Conservation (phyloP, 2,888 invertebrate species). For the Scaeva pyrastri region DNA sequence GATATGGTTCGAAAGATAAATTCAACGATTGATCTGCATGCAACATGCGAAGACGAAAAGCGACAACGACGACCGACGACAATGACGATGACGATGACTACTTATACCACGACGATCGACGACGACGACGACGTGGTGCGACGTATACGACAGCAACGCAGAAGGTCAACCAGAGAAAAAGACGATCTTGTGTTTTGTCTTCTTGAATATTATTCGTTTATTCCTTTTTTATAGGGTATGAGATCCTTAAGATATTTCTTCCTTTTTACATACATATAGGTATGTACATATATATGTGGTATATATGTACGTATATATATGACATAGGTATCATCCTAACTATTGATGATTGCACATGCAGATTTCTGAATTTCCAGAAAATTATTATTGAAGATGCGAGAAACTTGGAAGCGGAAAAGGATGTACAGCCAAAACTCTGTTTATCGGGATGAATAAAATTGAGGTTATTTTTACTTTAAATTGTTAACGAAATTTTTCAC, state of each 20-base stretch:
- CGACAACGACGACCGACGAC: background rate
- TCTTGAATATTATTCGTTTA: slow-evolving; percentile 24
- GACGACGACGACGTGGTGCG: too few species aligned
- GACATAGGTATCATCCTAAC: background rate
- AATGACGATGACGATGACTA: background rate
- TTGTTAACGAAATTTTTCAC: too few species aligned
- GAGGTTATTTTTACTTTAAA: too few species aligned
- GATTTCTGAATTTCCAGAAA: slow-evolving; percentile 75
- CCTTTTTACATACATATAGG: background rate
- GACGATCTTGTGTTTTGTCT: slow-evolving; percentile 41
- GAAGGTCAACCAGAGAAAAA: slow-evolving; percentile 54
- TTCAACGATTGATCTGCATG: slow-evolving; percentile 74
- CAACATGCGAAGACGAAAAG: slow-evolving; percentile 63
- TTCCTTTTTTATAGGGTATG: background rate
- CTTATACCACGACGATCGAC: too few species aligned
- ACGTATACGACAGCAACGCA: slow-evolving; percentile 17
- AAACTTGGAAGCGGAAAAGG: slow-evolving; percentile 24
- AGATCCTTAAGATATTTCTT: slow-evolving; percentile 26
- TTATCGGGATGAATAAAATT: background rate
- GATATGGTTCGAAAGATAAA: slow-evolving; percentile 75
- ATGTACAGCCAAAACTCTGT: background rate
- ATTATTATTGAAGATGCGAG: slow-evolving; percentile 73
- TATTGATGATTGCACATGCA: slow-evolving; percentile 74
- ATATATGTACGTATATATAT: background rate
- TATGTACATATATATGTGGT: background rate